Base-by-base conservation (phyloP, 2,888 invertebrate genomes). In the Platypus cylindrus region DNA sequence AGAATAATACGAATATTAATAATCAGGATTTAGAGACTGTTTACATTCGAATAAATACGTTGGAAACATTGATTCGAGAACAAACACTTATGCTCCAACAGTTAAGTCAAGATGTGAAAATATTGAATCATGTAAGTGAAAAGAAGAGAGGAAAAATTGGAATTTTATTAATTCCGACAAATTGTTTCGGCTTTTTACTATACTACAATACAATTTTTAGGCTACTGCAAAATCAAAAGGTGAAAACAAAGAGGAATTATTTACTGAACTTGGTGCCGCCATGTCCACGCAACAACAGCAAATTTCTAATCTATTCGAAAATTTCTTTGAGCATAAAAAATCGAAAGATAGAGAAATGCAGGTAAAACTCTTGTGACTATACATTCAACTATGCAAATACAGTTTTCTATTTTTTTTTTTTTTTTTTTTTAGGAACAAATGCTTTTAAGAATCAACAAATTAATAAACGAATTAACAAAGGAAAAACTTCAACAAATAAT, bases 401-500 rank as follows among this genome's bases (percentile, higher is more conserved):
- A 7, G 20, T 20, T 20, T 20, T 7, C 20, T 9, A 20, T 7
- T 20, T 5, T 20, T 20, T 7, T 5, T 20, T 20, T 20, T n/a
- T 20, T 5, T 7, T 20, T 20, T 20, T 20, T 20, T 20, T 20
- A 20, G 5, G 5, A 7, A 20, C 5, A 20, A 20, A 20, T 20
- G 5, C 5, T 20, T 20, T 5, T 7, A 20, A 20, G 9, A 20
- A 20, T 7, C 20, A 5, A 20, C 20, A 20, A 20, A 20, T 20
- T 20, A 20, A 20, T 20, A 5, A 20, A 20, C 9, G 20, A 20
- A 7, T 7, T 7, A 9, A 7, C 20, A 20, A 20, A 7, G 3
- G 69, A 68, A 26, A 69, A 70, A 41, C 52, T 77, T 38, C 70
- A 70, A 45, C 62, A 63, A 9, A 60, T 67, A 2, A 58, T 78